Conservation (phyloP, 2,797 vertebrate genomes). For the Mus spretus region DNA sequence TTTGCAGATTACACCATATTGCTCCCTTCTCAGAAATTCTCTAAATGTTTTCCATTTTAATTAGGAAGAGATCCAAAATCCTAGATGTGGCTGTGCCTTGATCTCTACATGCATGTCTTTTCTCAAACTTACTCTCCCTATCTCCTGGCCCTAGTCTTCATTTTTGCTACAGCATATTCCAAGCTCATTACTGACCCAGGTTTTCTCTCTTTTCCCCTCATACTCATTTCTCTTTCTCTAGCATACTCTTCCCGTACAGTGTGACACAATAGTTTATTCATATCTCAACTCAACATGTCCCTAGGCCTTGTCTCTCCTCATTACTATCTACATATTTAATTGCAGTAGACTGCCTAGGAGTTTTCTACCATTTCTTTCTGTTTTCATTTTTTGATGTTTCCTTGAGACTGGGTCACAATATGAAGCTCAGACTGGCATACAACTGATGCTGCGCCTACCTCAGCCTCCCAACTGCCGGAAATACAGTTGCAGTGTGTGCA, state of each 20-base stretch:
- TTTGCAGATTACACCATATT: not conserved
- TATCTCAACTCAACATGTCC: not conserved
- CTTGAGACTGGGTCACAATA: not conserved
- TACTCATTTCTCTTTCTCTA: not conserved
- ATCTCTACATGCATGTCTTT: not conserved
- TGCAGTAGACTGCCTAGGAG: not conserved
- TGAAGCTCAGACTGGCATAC: not conserved
- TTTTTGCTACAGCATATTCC: not conserved
- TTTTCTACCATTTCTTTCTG: not conserved
- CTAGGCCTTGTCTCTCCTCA: not conserved
- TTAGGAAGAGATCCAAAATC: not conserved
- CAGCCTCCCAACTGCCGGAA: not conserved
- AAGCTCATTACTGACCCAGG: not conserved
- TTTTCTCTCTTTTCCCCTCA: not conserved
- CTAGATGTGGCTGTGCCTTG: not conserved
- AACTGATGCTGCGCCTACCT: not conserved
- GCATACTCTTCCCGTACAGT: not conserved
- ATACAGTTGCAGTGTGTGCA: not conserved
- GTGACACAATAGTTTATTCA: not conserved
- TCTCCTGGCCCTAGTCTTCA: not conserved
- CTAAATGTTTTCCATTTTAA: not conserved
- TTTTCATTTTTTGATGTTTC: conserved; percentile 27
- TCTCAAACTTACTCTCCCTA: not conserved
- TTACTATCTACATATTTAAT: not conserved
- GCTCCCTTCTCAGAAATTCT: not conserved